Evolutionary conservation across 2,113 vertebrate genomes (phyloP).

Genomic region (Toxotes jaculatrix): DNA sequence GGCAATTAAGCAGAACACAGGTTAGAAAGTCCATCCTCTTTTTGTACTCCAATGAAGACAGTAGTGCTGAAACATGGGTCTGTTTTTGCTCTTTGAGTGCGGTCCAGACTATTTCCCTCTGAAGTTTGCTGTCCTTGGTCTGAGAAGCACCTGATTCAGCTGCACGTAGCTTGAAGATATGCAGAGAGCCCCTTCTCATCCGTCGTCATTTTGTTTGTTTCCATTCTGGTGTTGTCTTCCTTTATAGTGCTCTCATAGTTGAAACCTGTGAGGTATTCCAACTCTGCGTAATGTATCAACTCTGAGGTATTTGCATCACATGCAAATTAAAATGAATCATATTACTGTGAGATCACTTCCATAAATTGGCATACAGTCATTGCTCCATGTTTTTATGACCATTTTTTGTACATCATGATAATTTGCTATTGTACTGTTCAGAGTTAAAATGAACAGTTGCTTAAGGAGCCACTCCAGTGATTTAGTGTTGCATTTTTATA

Average conservation of each 20-base stretch:
- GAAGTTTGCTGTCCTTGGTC: neutral
- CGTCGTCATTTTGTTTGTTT: too few species aligned
- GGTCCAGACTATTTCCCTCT: neutral
- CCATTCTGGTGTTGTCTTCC: too few species aligned
- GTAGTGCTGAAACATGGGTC: too few species aligned
- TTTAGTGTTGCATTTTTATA: too few species aligned
- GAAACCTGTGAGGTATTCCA: neutral
- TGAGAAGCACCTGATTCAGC: neutral
- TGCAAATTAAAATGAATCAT: constrained; percentile 31
- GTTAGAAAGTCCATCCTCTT: neutral
- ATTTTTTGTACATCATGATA: too few species aligned
- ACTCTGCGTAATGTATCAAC: neutral
- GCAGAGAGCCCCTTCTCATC: neutral
- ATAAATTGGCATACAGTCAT: too few species aligned
- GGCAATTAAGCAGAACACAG: constrained; percentile 10
- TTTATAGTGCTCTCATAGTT: neutral
- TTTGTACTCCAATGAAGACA: too few species aligned
- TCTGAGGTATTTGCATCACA: constrained; percentile 40
- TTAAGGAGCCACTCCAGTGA: neutral
- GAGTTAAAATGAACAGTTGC: neutral
- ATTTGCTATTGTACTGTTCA: neutral
- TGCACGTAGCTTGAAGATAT: neutral
- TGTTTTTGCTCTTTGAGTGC: neutral
- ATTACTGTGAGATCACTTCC: neutral
- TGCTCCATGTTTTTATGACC: too few species aligned